These are phyloP conservation scores for Amazonetta brasiliensis DNA, from an alignment of 2,797 vertebrate species.

Conservation along the genomic window DNA sequence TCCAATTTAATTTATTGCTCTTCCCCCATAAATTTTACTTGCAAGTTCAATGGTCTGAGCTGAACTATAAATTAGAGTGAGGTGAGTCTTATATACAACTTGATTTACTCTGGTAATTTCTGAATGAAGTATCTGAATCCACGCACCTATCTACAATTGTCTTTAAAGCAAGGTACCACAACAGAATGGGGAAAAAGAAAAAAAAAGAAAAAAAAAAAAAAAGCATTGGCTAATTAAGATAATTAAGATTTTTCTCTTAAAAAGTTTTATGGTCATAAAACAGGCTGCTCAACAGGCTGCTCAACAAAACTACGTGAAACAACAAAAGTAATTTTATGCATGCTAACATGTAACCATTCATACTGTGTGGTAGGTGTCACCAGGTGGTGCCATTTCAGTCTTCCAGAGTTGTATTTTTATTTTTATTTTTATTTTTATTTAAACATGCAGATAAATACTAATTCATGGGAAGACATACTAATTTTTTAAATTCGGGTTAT, in stretches of 20 bases:
- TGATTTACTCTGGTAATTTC: constrained; percentile 66
- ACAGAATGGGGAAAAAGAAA: neutral
- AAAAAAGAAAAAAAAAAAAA: neutral
- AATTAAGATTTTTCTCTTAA: constrained; percentile 15
- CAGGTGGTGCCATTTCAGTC: constrained; percentile 29
- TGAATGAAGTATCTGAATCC: constrained; percentile 53
- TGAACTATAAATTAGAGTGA: constrained; percentile 77
- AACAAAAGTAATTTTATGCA: neutral
- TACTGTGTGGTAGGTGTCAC: constrained; percentile 14
- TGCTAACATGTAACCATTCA: neutral
- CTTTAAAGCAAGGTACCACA: constrained; percentile 6
- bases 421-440: neutral
- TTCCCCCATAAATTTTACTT: constrained; percentile 82
- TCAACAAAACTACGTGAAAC: neutral
- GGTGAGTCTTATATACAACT: constrained; percentile 70
- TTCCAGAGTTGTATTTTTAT: neutral
- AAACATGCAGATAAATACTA: neutral
- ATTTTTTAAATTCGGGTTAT: accelerated
- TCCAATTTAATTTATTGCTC: constrained; percentile 81
- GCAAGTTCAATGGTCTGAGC: constrained; percentile 74
- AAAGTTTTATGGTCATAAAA: neutral
- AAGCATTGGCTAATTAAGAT: neutral
- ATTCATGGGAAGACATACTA: neutral
- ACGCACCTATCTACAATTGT: neutral
- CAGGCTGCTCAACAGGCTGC: neutral